Evolutionary conservation across 2,113 vertebrate genomes (phyloP).

Genomic region (Hystrix cristata): DNA sequence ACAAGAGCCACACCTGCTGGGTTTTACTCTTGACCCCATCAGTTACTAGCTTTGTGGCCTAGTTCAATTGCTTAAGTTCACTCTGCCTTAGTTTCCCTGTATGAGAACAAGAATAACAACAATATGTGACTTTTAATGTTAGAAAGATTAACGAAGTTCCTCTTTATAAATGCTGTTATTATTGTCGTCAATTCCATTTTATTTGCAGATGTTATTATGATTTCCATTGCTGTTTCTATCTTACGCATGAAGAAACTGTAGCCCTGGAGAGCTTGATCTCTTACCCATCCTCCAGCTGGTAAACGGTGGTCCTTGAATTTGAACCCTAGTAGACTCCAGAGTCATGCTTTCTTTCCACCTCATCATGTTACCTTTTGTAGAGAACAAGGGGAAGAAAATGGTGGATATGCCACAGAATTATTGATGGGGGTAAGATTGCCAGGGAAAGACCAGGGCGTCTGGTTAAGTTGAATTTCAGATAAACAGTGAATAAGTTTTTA

Average conservation of each 20-base stretch:
- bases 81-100: neutral
- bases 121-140: neutral
- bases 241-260: neutral
- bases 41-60: neutral
- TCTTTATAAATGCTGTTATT: neutral
- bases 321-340: neutral
- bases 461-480: neutral
- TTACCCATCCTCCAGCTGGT: neutral
- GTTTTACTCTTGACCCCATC: neutral
- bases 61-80: neutral
- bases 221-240: neutral
- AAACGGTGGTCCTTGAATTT: neutral
- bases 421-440: neutral
- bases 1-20: neutral
- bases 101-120: neutral
- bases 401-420: neutral
- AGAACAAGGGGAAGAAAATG: neutral
- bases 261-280: neutral
- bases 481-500: neutral
- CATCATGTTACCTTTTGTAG: neutral
- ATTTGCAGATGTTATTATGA: neutral
- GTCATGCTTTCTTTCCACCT: accelerated
- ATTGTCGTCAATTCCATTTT: neutral
- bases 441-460: neutral
- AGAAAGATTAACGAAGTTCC: neutral